Base-by-base conservation (phyloP, 1,140 invertebrate species). In the Aphaenogaster rudis region DNA sequence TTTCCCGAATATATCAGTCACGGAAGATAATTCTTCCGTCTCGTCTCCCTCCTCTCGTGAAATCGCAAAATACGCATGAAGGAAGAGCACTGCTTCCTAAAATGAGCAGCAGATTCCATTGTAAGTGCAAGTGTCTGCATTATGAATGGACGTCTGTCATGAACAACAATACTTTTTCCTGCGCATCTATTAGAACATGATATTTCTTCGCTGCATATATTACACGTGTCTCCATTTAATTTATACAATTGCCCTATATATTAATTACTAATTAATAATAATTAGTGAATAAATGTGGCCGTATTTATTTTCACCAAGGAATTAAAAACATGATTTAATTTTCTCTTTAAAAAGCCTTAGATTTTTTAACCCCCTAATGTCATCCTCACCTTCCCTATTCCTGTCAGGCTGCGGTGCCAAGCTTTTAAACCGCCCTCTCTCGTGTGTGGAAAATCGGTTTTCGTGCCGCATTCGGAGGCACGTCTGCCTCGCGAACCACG, bases 371-470 rank as follows among this genome's bases (percentile, higher is more conserved):
- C 45, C 21, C 66, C 11, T 28, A 69, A 50, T 21, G n/a, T 13
- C 11, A 6, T 4, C 13, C 8, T 39, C 33, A 39, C 15, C 4
- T 48, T 69, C 39, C 66, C 11, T 69, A 33, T 50, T 50, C 64
- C 15, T 9, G 42, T 28, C 66, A 7, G 21, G 42, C 21, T 17
- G 21, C 21, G n/a, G 42, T 15, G 28, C 9, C 13, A 28, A 21
- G 52, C 15, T n/a, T 21, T 28, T 74, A 17, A 74, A 28, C 17
- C 3, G 50, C 3, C 17, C n/a, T 59, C 13, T 59, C 36, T 36
- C 39, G 36, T 48, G 17, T 42, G 45, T 52, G 52, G 54, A 74
- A 69, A 91, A 88, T 86, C 72, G 64, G 33, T 88, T 87, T 72
- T 81, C 28, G 48, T 28, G 7, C 11, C 15, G n/a, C 61, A 59